These are phyloP conservation scores for Theodoxus fluviatilis DNA, from an alignment of 2,888 invertebrate species.

Conservation along the genomic window DNA sequence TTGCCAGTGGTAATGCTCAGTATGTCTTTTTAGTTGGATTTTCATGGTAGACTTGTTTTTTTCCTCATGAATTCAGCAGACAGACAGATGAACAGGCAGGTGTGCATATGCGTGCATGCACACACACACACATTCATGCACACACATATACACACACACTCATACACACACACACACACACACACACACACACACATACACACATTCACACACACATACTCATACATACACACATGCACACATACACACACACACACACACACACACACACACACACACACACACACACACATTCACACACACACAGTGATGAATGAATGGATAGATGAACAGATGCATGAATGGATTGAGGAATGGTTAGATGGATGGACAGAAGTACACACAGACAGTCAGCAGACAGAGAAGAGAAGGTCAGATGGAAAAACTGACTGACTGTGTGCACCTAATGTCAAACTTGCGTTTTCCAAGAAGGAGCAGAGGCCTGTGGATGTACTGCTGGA, in stretches of 20 bases:
- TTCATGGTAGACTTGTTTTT: too few relatives aligned
- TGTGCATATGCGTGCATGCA: neutral
- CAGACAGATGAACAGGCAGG: too few relatives aligned
- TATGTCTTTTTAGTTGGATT: too few relatives aligned
- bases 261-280: too few relatives aligned
- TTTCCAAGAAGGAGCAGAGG: slow-evolving; percentile 44
- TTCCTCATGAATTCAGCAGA: too few relatives aligned
- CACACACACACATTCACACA: neutral
- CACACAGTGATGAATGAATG: neutral
- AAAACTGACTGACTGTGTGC: too few relatives aligned
- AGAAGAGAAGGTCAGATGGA: slow-evolving; percentile 28
- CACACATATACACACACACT: neutral
- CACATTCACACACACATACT: slow-evolving; percentile 2
- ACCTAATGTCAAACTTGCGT: slow-evolving; percentile 56
- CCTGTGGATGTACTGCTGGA: slow-evolving; percentile 47
- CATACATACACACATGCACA: too few relatives aligned
- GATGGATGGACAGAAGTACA: neutral
- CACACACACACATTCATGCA: neutral
- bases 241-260: too few relatives aligned
- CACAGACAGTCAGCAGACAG: neutral
- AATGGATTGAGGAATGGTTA: neutral
- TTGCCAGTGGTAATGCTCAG: too few relatives aligned
- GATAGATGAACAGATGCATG: neutral
- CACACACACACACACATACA: slow-evolving; percentile 14
- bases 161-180: neutral